Conservation (phyloP, 2,113 vertebrate species). For the Heptranchias perlo region DNA sequence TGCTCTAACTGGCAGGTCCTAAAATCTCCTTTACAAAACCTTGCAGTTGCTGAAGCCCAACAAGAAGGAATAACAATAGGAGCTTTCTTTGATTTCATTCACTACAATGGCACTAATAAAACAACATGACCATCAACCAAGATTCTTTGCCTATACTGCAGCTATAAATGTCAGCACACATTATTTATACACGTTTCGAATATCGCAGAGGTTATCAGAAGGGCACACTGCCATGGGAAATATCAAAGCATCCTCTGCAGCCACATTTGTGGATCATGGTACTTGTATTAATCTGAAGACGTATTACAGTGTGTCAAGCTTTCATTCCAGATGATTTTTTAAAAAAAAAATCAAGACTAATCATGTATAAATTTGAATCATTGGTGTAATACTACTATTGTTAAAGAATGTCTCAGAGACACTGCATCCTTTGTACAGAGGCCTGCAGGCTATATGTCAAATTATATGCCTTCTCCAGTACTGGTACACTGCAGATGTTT, state of each 20-base stretch:
- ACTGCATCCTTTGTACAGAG: neutral
- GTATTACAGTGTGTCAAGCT: neutral
- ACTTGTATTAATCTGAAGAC: neutral
- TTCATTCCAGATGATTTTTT: neutral
- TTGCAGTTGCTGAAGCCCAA: neutral
- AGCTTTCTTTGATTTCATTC: neutral
- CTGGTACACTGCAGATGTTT: neutral
- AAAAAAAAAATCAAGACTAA: neutral
- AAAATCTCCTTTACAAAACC: neutral
- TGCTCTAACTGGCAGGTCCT: neutral
- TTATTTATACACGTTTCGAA: slow-evolving; percentile 23
- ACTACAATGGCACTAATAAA: neutral
- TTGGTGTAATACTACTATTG: neutral
- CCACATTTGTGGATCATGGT: neutral
- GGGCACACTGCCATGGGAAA: neutral
- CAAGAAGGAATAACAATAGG: neutral
- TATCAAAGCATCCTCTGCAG: neutral
- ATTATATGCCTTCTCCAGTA: neutral
- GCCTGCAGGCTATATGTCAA: neutral
- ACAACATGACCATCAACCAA: slow-evolving; percentile 7
- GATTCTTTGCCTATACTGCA: neutral
- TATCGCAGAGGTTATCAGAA: slow-evolving; percentile 23
- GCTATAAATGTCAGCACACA: slow-evolving; percentile 27
- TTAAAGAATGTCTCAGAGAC: neutral
- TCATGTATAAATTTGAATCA: neutral